phyloP scores from a whole-genome alignment of 2,797 vertebrate species.

The Cyprinella venusta region DNA sequence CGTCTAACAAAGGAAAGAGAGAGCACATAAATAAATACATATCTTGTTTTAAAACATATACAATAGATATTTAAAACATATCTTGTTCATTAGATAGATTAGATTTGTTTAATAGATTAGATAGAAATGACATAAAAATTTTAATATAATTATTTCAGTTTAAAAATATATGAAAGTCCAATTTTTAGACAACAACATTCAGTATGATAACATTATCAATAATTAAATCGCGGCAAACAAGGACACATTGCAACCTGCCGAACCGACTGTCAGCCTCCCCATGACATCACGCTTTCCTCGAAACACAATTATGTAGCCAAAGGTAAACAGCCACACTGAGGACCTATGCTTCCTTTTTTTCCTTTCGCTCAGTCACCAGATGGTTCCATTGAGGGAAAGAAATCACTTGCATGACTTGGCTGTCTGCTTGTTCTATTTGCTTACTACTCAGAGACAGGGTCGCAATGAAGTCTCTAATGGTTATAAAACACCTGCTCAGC shows the following conservation, averaged over 20 bases:
- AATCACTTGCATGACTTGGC: constrained; percentile 66
- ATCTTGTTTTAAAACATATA: no score
- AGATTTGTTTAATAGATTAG: background rate
- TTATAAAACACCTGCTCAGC: constrained; percentile 83
- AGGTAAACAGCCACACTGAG: constrained; percentile 75
- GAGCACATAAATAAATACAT: background rate
- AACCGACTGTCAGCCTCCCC: constrained; percentile 59
- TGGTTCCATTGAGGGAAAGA: constrained; percentile 76
- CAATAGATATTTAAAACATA: no score
- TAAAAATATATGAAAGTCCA: background rate
- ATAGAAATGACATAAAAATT: background rate
- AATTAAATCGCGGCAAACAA: constrained; percentile 40
- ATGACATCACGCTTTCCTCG: constrained; percentile 70
- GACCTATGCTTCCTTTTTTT: constrained; percentile 61
- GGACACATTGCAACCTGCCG: constrained; percentile 50
- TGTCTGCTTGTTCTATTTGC: constrained; percentile 75
- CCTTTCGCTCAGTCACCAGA: constrained; percentile 76
- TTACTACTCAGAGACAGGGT: constrained; percentile 75
- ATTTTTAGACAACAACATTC: background rate
- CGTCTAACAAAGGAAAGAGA: background rate
- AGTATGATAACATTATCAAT: background rate
- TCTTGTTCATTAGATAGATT: background rate
- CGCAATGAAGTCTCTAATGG: constrained; percentile 77
- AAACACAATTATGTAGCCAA: constrained; percentile 75
- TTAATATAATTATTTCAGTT: background rate